Base-by-base conservation (phyloP, 2,113 vertebrate genomes). In the Austrofundulus limnaeus region DNA sequence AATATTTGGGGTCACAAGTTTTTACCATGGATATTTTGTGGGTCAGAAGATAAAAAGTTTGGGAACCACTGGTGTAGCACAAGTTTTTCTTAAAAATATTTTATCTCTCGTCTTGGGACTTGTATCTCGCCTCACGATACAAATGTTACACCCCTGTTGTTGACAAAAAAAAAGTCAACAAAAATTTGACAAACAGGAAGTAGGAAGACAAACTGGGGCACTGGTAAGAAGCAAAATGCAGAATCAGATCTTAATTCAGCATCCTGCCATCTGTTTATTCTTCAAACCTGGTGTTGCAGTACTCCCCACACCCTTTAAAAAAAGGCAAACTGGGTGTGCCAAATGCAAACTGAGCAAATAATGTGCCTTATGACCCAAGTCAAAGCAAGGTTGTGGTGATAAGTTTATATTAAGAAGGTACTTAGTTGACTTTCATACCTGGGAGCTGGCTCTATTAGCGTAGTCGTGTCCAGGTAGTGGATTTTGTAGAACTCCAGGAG, bases 401-500 rank as follows among this genome's bases (percentile, higher is more conserved):
- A n/a, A n/a, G n/a, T n/a, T n/a, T n/a, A n/a, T n/a, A n/a, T n/a
- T n/a, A n/a, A n/a, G n/a, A n/a, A 4, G 28, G 28, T 28, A 4
- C 28, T 4, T 28, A 28, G 28, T 7, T 28, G 28, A 34, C 31
- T 34, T 79, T 62, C 75, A 57, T 92, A 98, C 96, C 95, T 96
- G 88, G 95, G 89, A 20, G 96, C 96, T 46, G 97, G 96, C 87
- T 99, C 97, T 75, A 98, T 95, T 25, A 99, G 93, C 24, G 97
- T 99, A 80, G 97, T 99, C 56, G 97, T 99, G 74, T 99, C 97
- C 93, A 99, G 91, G 92, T 99, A 99, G 88, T 99, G 97, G 89
- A 96, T 97, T 90, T 98, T 98, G 91, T 99, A 99, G 90, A 99
- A 99, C 84, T 99, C 97, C 83, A 99, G 92, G 70, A 99, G 92